Conservation (phyloP, 2,797 vertebrate genomes). For the Arctocebus calabarensis region DNA sequence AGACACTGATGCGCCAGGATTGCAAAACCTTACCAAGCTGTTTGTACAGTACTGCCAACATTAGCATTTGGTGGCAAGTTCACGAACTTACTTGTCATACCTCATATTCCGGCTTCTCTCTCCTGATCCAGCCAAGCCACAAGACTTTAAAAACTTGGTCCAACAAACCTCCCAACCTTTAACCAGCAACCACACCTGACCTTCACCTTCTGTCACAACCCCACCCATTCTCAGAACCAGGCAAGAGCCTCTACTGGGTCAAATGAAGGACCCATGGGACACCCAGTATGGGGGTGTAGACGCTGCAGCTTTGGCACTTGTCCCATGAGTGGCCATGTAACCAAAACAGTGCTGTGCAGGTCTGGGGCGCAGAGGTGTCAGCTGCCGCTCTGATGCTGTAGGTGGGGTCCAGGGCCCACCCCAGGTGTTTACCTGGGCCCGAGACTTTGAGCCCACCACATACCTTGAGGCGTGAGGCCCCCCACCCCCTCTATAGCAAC, state of each 20-base stretch:
- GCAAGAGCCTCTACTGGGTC: rapidly evolving
- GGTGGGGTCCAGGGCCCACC: neutral
- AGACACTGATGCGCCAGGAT: too few species aligned
- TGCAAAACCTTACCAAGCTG: too few species aligned
- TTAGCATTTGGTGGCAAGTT: too few species aligned
- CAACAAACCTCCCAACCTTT: too few species aligned
- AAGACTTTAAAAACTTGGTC: neutral
- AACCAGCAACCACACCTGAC: neutral
- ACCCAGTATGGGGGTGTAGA: rapidly evolving
- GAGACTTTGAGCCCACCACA: too few species aligned
- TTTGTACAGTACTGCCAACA: too few species aligned
- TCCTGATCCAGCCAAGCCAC: neutral
- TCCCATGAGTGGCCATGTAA: too few species aligned
- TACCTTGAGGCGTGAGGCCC: neutral
- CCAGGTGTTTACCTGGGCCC: too few species aligned
- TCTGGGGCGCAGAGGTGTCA: neutral
- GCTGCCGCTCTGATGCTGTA: neutral
- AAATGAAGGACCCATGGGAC: neutral
- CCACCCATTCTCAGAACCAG: neutral
- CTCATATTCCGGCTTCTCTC: neutral
- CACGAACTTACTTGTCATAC: too few species aligned
- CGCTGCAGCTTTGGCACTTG: too few species aligned
- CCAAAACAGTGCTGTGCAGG: too few species aligned
- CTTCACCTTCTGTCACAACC: rapidly evolving
- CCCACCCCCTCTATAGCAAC: too few species aligned